These are phyloP conservation scores for Tachypleus tridentatus DNA, from an alignment of 1,140 invertebrate species.

Conservation along the genomic window DNA sequence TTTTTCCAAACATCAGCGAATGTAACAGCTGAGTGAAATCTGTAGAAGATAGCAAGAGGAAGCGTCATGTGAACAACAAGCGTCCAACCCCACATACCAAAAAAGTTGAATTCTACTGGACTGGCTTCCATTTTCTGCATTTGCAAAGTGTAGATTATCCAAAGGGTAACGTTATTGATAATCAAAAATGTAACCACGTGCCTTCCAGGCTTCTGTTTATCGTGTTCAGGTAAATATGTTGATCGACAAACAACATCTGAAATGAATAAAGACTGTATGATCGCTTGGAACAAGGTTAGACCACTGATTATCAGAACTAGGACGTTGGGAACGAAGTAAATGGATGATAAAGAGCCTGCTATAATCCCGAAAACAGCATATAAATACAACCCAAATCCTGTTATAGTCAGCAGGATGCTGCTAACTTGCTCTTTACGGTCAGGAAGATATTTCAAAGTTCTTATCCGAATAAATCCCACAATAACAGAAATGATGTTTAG, in stretches of 20 bases:
- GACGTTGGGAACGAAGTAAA: conserved; percentile 59
- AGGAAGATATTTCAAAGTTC: conserved; percentile 53
- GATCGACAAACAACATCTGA: conserved; percentile 80
- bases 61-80: conserved; percentile 84
- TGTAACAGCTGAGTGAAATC: conserved; percentile 90
- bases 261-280: conserved; percentile 87
- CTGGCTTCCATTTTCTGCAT: conserved; percentile 82
- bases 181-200: conserved; percentile 90
- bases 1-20: conserved; percentile 97
- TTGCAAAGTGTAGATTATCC: conserved; percentile 92
- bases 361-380: conserved; percentile 89
- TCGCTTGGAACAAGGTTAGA: conserved; percentile 71
- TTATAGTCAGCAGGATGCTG: conserved; percentile 77
- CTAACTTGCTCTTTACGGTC: conserved; percentile 44
- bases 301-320: conserved; percentile 78
- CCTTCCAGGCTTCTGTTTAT: conserved; percentile 81
- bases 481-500: conserved; percentile 77
- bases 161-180: conserved; percentile 89
- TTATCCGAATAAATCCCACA: conserved; percentile 70
- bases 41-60: conserved; percentile 82
- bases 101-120: conserved; percentile 84
- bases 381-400: conserved; percentile 78
- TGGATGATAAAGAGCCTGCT: conserved; percentile 63
- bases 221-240: conserved; percentile 79
- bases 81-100: conserved; percentile 85